phyloP scores from a whole-genome alignment of 2,113 vertebrate genomes.

The Psilopogon haemacephalus region DNA sequence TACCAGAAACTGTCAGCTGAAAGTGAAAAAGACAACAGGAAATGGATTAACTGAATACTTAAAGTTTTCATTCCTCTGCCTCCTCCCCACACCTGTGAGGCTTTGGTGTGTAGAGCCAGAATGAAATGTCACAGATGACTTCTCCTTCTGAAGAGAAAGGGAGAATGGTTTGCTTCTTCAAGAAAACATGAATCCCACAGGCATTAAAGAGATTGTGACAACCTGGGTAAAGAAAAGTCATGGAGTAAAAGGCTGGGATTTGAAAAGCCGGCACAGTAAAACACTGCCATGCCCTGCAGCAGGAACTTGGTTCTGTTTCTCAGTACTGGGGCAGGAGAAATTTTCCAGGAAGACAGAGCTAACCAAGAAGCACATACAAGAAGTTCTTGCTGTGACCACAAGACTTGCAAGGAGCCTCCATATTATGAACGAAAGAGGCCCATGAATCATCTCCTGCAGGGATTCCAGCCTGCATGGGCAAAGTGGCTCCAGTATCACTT shows the following conservation, averaged over 20 bases:
- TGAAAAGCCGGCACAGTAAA: not conserved
- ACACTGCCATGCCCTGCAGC: not conserved
- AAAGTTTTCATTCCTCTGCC: not conserved
- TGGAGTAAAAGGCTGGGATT: not conserved
- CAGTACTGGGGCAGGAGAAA: not conserved
- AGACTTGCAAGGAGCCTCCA: not conserved
- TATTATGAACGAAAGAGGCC: not conserved
- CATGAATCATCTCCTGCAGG: not conserved
- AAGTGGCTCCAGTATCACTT: not conserved
- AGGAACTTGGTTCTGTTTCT: not conserved
- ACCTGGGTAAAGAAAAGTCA: not conserved
- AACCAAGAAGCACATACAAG: not conserved
- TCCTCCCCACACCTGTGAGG: not conserved
- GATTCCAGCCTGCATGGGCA: not conserved
- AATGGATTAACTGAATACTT: not conserved
- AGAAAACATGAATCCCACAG: not conserved
- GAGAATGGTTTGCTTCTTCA: not conserved
- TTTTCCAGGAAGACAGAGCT: constrained; percentile 21
- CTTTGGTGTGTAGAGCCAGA: not conserved
- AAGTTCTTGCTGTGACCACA: constrained; percentile 4
- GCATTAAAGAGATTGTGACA: not conserved
- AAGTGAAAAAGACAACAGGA: not conserved
- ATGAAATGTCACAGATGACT: not conserved
- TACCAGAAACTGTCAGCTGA: not conserved
- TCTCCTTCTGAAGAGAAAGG: not conserved